These are phyloP conservation scores for Petromus typicus DNA, from an alignment of 2,113 vertebrate species.

Conservation along the genomic window DNA sequence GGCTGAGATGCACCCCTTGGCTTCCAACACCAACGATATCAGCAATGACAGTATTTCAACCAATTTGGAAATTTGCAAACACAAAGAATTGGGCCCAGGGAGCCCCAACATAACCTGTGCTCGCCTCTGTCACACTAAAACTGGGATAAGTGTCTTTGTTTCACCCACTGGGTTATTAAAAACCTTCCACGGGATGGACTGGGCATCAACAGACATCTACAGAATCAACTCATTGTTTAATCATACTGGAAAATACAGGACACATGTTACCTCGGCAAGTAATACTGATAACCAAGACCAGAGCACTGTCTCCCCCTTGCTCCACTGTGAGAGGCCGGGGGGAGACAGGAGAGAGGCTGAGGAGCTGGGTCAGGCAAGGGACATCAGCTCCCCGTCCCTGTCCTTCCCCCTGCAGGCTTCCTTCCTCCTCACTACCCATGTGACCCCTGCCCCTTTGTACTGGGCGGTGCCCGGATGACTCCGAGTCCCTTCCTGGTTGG, in stretches of 20 bases:
- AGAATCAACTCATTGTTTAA: background rate
- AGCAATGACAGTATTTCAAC: background rate
- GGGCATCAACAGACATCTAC: accelerated
- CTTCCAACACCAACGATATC: background rate
- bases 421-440: background rate
- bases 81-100: background rate
- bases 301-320: too few relatives aligned
- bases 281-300: background rate
- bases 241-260: background rate
- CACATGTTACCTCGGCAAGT: accelerated
- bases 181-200: background rate
- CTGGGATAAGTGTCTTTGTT: background rate
- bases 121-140: background rate
- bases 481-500: background rate
- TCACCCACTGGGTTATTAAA: background rate
- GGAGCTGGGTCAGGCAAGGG: background rate
- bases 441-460: accelerated
- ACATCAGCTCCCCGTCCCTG: accelerated
- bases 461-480: accelerated
- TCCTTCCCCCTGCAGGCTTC: background rate
- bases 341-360: accelerated
- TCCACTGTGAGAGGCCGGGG: background rate
- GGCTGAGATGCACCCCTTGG: accelerated
- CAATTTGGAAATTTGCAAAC: background rate
- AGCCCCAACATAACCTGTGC: accelerated